These are phyloP conservation scores for Aphaenogaster floridana DNA, from an alignment of 1,140 invertebrate genomes.

Conservation along the genomic window DNA sequence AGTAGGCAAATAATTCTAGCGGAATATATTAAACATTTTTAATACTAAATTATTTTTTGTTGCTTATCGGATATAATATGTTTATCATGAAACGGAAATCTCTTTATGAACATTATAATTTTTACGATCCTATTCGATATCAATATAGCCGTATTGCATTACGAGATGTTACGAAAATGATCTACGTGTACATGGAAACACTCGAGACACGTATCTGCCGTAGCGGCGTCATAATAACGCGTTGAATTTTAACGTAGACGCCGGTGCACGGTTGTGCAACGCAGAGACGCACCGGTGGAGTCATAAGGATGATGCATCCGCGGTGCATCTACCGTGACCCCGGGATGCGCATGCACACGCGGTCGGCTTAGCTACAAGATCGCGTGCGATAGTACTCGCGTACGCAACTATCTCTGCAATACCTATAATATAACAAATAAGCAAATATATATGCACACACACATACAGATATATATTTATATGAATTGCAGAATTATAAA, in stretches of 20 bases:
- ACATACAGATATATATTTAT: neutral
- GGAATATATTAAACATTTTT: neutral
- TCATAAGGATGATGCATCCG: constrained; percentile 66
- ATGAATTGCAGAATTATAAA: constrained; percentile 1
- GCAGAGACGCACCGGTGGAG: constrained; percentile 57
- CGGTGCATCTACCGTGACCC: constrained; percentile 74
- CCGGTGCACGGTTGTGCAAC: constrained; percentile 64
- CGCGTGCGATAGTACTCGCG: constrained; percentile 51
- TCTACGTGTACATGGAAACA: constrained; percentile 12
- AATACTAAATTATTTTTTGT: neutral
- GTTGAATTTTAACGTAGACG: constrained; percentile 9
- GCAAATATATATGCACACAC: neutral
- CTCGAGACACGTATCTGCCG: neutral
- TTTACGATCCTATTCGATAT: neutral
- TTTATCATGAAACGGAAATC: neutral
- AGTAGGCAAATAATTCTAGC: neutral
- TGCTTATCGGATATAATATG: neutral
- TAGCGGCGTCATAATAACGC: constrained; percentile 37
- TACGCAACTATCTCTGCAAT: constrained; percentile 59
- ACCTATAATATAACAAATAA: constrained; percentile 28
- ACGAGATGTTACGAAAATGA: constrained; percentile 7
- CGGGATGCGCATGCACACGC: constrained; percentile 67
- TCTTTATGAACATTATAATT: neutral
- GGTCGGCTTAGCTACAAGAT: constrained; percentile 63
- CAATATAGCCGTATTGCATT: neutral